Evolutionary conservation across 2,888 invertebrate species (phyloP).

Genomic region (Dyspetes luteomarginatus): DNA sequence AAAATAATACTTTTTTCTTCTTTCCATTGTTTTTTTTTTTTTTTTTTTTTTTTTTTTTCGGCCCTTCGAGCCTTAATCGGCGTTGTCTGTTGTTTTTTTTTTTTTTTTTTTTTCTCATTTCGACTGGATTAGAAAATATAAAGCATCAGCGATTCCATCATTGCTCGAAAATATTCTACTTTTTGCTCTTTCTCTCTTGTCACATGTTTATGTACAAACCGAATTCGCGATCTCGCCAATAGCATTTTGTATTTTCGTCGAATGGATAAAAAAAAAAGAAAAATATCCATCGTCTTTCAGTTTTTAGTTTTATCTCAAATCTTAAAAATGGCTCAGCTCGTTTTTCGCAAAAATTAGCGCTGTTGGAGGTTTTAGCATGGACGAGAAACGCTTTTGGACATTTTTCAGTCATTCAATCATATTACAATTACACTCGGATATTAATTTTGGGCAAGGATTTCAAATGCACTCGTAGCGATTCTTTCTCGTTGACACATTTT

Average conservation of each 20-base stretch:
- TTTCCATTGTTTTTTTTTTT: not conserved
- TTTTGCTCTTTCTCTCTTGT: slow-evolving; percentile 12
- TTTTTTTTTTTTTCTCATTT: slow-evolving; percentile 10
- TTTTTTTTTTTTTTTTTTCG: not conserved
- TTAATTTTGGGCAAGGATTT: not conserved
- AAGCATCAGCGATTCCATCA: slow-evolving; percentile 46
- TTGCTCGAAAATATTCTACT: slow-evolving; percentile 59
- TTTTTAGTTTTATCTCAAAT: not conserved
- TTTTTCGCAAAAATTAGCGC: too few relatives aligned
- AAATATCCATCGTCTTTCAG: not conserved
- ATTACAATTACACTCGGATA: slow-evolving; percentile 28
- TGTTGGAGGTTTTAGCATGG: not conserved
- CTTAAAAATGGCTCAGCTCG: not conserved
- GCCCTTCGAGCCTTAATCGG: not conserved
- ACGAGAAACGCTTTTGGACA: slow-evolving; percentile 4
- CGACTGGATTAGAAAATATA: slow-evolving; percentile 52
- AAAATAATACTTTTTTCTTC: slow-evolving; percentile 62
- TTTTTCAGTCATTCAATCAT: slow-evolving; percentile 31
- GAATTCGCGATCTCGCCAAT: slow-evolving; percentile 34
- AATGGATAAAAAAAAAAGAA: not conserved
- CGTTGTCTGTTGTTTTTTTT: not conserved
- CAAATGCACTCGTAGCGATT: slow-evolving; percentile 25
- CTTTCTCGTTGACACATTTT: not conserved
- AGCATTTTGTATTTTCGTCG: not conserved
- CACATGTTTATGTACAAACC: slow-evolving; percentile 55